These are phyloP conservation scores for Taenioides sp. DNA, from an alignment of 2,797 vertebrate species.

Conservation along the genomic window DNA sequence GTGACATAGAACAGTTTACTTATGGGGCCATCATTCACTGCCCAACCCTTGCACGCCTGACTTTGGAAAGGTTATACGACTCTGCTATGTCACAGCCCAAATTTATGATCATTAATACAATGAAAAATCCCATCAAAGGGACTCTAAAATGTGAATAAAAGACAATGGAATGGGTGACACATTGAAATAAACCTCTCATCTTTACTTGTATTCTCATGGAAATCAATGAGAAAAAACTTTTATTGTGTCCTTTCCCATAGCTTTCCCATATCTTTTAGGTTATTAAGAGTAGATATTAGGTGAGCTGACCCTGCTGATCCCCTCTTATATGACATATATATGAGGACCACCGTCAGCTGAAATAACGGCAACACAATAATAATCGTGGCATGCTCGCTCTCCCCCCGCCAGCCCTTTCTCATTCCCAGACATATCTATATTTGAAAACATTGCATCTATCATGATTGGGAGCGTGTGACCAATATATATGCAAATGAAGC, in stretches of 20 bases:
- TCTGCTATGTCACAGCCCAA: neutral
- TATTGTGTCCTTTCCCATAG: neutral
- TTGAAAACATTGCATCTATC: slow-evolving; percentile 53
- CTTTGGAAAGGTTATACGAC: neutral
- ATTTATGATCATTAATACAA: neutral
- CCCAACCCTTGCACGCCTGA: neutral
- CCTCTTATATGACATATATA: neutral
- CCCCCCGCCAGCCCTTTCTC: neutral
- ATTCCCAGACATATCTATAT: slow-evolving; percentile 49
- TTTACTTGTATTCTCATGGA: too few species aligned
- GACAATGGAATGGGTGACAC: neutral
- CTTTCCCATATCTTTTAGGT: neutral
- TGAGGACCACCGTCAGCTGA: neutral
- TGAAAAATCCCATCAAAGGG: neutral
- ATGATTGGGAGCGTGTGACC: slow-evolving; percentile 57
- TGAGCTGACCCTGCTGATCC: slow-evolving; percentile 24
- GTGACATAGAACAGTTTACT: neutral
- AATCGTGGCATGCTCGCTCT: slow-evolving; percentile 25
- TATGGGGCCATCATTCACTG: neutral
- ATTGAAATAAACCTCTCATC: neutral
- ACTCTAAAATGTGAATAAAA: neutral
- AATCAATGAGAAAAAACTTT: neutral
- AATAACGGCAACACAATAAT: slow-evolving; percentile 20
- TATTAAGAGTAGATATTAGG: neutral
- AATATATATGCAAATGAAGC: slow-evolving; percentile 71